phyloP scores from a whole-genome alignment of 2,113 vertebrate species.

The Pungitius pungitius region DNA sequence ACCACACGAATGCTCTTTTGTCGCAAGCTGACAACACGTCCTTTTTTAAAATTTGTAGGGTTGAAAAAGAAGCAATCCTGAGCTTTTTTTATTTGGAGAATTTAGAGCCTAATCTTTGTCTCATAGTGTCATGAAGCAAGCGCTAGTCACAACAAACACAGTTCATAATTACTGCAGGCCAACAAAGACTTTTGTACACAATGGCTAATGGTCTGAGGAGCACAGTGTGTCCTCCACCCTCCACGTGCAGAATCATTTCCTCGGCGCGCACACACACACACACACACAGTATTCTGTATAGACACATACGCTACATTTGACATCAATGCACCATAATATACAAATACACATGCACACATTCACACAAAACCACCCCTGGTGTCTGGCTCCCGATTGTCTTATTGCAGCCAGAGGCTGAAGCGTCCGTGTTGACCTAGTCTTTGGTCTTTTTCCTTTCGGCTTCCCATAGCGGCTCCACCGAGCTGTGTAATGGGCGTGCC shows the following conservation, averaged over 20 bases:
- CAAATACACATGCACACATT: constrained; percentile 12
- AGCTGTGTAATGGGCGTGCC: constrained; percentile 44
- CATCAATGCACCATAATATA: background rate
- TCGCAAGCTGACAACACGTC: background rate
- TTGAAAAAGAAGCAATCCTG: constrained; percentile 1
- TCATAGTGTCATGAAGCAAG: constrained; percentile 39
- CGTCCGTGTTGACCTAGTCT: constrained; percentile 75
- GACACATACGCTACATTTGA: background rate
- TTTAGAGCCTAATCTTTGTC: constrained; percentile 31
- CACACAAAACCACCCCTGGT: constrained; percentile 10
- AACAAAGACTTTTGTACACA: constrained; percentile 69
- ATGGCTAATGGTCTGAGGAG: constrained; percentile 57
- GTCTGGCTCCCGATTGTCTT: constrained; percentile 40
- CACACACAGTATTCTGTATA: background rate
- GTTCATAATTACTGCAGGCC: constrained; percentile 53
- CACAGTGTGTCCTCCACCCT: constrained; percentile 54
- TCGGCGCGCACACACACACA: background rate
- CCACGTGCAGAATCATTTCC: constrained; percentile 35
- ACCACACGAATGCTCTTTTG: background rate
- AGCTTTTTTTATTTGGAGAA: constrained; percentile 39
- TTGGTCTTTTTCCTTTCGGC: constrained; percentile 62
- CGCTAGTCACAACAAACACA: constrained; percentile 57
- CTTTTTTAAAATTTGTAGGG: background rate
- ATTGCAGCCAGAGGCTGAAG: constrained; percentile 40
- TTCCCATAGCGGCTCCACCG: constrained; percentile 66